Conservation (phyloP, 2,888 invertebrate genomes). For the Dermolepida albohirtum region DNA sequence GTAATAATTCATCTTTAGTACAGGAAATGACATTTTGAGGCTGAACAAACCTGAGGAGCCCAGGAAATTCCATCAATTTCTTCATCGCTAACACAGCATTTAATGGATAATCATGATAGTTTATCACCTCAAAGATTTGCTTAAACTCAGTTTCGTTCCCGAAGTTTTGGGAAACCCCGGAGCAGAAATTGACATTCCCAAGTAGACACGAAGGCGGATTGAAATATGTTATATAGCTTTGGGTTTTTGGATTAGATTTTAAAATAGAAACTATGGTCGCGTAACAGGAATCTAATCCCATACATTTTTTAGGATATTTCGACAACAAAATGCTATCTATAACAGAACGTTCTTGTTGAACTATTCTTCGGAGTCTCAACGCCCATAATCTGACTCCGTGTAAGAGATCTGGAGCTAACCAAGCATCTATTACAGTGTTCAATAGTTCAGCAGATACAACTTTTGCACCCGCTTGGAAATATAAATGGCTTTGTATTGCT, state of each 20-base stretch:
- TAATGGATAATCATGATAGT: neutral
- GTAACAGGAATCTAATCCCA: slow-evolving; percentile 7
- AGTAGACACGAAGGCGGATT: slow-evolving; percentile 5
- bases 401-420: slow-evolving; percentile 14
- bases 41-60: neutral
- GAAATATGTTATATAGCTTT: neutral
- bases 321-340: neutral
- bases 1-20: neutral
- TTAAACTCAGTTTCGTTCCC: neutral
- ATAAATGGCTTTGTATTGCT: slow-evolving; percentile 12
- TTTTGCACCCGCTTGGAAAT: slow-evolving; percentile 6
- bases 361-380: neutral
- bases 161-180: neutral
- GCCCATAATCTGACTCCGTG: neutral
- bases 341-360: neutral
- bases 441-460: neutral
- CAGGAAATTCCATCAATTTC: neutral
- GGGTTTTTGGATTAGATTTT: neutral
- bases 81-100: neutral
- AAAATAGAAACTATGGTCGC: neutral
- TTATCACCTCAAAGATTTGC: neutral
- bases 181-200: neutral
- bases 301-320: neutral
- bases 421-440: slow-evolving; percentile 7
- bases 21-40: neutral